Conservation (phyloP, 1,140 invertebrate genomes). For the Diorhabda elongata region DNA sequence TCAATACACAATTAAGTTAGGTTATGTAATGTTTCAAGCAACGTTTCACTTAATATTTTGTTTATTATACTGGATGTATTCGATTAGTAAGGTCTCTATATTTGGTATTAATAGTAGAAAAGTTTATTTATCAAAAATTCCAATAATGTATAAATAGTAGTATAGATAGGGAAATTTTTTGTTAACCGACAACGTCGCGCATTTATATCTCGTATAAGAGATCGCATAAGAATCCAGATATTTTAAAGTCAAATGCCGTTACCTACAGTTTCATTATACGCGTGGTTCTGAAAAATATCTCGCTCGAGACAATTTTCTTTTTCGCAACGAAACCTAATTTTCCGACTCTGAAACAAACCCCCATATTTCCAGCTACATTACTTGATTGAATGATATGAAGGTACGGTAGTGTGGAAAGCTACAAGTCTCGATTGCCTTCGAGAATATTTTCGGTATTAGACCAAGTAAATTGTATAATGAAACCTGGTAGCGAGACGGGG, state of each 20-base stretch:
- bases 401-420: constrained; percentile 5
- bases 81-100: too few relatives aligned
- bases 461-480: constrained; percentile 1
- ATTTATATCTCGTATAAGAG: constrained; percentile 23
- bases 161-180: too few relatives aligned
- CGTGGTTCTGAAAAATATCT: constrained; percentile 38
- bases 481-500: neutral
- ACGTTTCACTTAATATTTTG: too few relatives aligned
- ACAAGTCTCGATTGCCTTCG: neutral
- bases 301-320: constrained; percentile 37
- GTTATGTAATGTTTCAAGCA: too few relatives aligned
- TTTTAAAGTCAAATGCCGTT: constrained; percentile 36
- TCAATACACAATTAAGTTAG: too few relatives aligned
- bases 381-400: constrained; percentile 41
- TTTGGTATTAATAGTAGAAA: too few relatives aligned
- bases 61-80: too few relatives aligned
- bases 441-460: constrained; percentile 2
- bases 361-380: constrained; percentile 40
- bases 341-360: constrained; percentile 37
- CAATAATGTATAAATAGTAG: too few relatives aligned
- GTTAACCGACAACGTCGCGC: neutral
- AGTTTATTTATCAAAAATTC: too few relatives aligned
- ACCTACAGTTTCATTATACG: constrained; percentile 35
- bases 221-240: constrained; percentile 31
- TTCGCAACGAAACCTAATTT: constrained; percentile 37